phyloP scores from a whole-genome alignment of 2,888 invertebrate species.

The Exephanes ischioxanthus region DNA sequence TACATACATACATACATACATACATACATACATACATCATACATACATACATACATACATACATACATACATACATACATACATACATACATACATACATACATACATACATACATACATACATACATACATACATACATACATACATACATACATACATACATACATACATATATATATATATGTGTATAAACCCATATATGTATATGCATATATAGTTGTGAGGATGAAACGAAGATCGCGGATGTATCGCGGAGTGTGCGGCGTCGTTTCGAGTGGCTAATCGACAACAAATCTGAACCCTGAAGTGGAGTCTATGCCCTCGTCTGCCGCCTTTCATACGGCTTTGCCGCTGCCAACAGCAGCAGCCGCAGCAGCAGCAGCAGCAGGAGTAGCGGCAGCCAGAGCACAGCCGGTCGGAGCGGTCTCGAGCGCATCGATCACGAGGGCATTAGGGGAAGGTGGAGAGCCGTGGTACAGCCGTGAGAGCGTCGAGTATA shows the following conservation, averaged over 20 bases:
- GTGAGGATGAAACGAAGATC: slow-evolving; percentile 5
- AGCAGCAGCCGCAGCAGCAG: slow-evolving; percentile 47
- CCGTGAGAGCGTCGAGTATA: slow-evolving; percentile 20
- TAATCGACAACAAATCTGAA: slow-evolving; percentile 77
- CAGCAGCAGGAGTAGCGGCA: slow-evolving; percentile 32
- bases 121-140: not conserved
- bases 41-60: not conserved
- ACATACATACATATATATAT: not conserved
- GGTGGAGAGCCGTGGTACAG: slow-evolving; percentile 41
- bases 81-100: not conserved
- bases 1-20: not conserved
- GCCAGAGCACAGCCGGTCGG: slow-evolving; percentile 62
- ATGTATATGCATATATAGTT: not conserved
- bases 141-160: not conserved
- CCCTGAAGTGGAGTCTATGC: slow-evolving; percentile 74
- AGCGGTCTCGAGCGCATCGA: slow-evolving; percentile 71
- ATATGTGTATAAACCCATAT: not conserved
- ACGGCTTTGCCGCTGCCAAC: slow-evolving; percentile 62
- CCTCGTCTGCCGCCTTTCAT: slow-evolving; percentile 71
- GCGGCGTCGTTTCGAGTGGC: slow-evolving; percentile 72
- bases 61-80: not conserved
- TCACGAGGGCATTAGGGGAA: slow-evolving; percentile 70
- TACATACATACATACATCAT: not conserved
- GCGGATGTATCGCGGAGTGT: slow-evolving; percentile 67
- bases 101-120: not conserved